These are phyloP conservation scores for Ptyas mucosa DNA, from an alignment of 2,113 vertebrate species.

Conservation along the genomic window DNA sequence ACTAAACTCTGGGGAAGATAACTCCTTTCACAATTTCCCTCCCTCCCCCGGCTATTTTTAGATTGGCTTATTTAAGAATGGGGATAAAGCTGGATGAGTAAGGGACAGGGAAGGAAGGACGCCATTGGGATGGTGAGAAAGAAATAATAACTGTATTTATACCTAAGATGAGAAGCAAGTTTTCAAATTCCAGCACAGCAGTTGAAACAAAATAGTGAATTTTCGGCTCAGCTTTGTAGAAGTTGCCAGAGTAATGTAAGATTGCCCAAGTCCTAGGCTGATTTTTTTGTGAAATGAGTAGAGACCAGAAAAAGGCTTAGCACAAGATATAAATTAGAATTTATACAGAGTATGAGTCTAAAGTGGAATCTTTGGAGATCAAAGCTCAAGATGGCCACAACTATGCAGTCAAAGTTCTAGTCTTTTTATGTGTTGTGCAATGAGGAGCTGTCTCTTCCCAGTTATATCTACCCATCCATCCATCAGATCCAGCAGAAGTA, in stretches of 20 bases:
- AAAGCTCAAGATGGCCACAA: neutral
- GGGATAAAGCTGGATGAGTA: neutral
- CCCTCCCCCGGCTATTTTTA: neutral
- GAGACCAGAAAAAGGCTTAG: neutral
- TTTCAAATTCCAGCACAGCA: neutral
- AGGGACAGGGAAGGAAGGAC: neutral
- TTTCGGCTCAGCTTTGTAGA: neutral
- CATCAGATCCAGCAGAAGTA: neutral
- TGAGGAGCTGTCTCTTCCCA: neutral
- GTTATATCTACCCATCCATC: neutral
- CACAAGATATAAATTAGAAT: neutral
- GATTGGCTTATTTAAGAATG: neutral
- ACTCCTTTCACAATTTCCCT: neutral
- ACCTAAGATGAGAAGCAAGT: neutral
- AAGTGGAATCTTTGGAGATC: neutral
- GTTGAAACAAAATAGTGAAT: neutral
- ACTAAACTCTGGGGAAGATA: neutral
- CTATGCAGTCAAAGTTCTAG: neutral
- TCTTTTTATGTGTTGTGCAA: neutral
- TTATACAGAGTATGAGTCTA: neutral
- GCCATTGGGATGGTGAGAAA: neutral
- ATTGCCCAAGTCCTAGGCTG: neutral
- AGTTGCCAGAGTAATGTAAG: neutral
- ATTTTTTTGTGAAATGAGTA: neutral
- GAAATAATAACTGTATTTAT: neutral